Percentiles rank a stretch among this genome's conserved stretches.
Conservation (phyloP, 1,140 invertebrate genomes). For the Holcopasites calliopsidis region DNA sequence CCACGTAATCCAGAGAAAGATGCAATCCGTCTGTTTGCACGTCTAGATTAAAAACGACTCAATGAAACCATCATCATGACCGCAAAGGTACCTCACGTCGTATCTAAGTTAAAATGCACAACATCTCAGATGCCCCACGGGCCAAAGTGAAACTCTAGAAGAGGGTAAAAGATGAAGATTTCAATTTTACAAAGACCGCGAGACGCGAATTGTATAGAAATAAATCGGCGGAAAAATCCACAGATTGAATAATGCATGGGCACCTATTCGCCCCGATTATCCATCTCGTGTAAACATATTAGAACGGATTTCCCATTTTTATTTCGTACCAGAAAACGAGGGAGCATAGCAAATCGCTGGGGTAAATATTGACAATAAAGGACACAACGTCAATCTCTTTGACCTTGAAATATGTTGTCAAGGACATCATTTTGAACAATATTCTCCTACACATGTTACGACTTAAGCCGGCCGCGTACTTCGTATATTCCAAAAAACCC, state of each 20-base stretch:
- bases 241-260: slow-evolving; percentile 2
- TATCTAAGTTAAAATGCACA: not conserved
- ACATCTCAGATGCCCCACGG: not conserved
- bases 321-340: not conserved
- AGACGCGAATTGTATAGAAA: not conserved
- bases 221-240: slow-evolving; percentile 1
- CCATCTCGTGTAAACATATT: slow-evolving; percentile 21
- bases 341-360: not conserved
- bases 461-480: too few species aligned
- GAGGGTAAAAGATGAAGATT: not conserved
- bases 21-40: too few species aligned
- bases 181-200: not conserved
- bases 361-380: too few species aligned
- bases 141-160: not conserved
- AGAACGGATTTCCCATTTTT: not conserved
- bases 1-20: too few species aligned
- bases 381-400: too few species aligned
- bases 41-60: not conserved
- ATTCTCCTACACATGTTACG: too few species aligned
- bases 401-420: too few species aligned
- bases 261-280: slow-evolving; percentile 2
- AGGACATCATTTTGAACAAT: too few species aligned
- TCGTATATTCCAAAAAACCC: too few species aligned
- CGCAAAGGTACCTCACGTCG: not conserved
- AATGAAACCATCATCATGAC: not conserved